phyloP scores from a whole-genome alignment of 2,888 invertebrate species.

The Drosophila merina region DNA sequence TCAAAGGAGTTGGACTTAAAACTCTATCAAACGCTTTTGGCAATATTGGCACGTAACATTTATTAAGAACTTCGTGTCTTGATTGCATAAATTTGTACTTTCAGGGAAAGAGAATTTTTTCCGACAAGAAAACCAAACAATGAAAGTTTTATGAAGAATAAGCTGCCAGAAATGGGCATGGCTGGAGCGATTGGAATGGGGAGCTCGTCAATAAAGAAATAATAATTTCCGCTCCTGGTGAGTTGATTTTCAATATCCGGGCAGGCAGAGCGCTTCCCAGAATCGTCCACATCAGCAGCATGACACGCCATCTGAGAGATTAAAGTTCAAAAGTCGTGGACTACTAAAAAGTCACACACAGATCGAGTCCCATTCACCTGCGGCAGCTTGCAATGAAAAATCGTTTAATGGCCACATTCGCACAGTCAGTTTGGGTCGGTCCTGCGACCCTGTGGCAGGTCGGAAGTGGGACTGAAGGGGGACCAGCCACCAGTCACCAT shows the following conservation, averaged over 20 bases:
- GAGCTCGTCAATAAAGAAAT: conserved; percentile 72
- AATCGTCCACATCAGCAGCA: conserved; percentile 37
- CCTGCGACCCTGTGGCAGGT: background rate
- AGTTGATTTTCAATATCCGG: conserved; percentile 77
- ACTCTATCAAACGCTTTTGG: background rate
- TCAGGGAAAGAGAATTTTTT: background rate
- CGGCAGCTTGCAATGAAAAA: conserved; percentile 83
- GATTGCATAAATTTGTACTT: conserved; percentile 63
- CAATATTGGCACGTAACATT: conserved; percentile 75
- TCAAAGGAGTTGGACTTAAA: background rate
- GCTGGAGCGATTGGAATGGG: conserved; percentile 3
- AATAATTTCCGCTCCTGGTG: conserved; percentile 71
- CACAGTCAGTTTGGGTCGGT: conserved; percentile 47
- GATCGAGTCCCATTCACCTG: conserved; percentile 71
- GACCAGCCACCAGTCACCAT: background rate
- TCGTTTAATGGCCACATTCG: conserved; percentile 83
- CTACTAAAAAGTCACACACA: conserved; percentile 59
- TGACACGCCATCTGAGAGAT: conserved; percentile 38
- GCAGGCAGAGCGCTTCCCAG: conserved; percentile 33
- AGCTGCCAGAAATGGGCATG: conserved; percentile 8
- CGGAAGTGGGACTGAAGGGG: background rate
- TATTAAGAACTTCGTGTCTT: conserved; percentile 80
- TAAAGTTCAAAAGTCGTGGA: conserved; percentile 72
- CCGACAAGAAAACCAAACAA: conserved; percentile 2
- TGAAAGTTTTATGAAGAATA: background rate